Evolutionary conservation across 2,113 vertebrate species (phyloP).

Genomic region (Otus sunia): DNA sequence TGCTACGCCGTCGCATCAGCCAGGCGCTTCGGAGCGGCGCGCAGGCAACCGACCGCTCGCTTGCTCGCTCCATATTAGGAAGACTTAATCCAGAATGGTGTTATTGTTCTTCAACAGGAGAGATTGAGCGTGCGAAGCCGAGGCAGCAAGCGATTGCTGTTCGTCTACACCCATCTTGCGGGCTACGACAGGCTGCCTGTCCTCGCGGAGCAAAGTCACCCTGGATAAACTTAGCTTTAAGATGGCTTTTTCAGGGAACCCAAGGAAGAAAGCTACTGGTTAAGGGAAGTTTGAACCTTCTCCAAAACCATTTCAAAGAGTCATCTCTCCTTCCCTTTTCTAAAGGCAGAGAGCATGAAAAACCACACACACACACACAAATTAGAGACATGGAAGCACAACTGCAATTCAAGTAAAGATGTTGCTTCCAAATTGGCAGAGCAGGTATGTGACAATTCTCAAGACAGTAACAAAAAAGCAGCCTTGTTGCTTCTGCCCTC

Average conservation of each 20-base stretch:
- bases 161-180: background rate
- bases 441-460: background rate
- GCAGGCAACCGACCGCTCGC: background rate
- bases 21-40: background rate
- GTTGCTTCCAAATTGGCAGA: background rate
- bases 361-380: background rate
- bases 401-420: background rate
- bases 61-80: conserved; percentile 50
- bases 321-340: background rate
- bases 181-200: background rate
- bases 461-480: background rate
- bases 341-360: background rate
- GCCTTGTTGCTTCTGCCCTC: background rate
- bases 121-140: background rate
- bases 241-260: background rate
- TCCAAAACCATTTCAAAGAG: conserved; percentile 41
- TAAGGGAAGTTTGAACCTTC: conserved; percentile 9
- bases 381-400: background rate
- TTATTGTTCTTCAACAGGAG: conserved; percentile 29
- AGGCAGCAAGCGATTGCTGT: background rate
- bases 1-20: background rate
- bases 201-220: background rate
- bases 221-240: conserved; percentile 23
- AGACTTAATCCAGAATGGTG: conserved; percentile 11
- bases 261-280: background rate